Conservation (phyloP, 2,888 invertebrate species). For the Linyphia triangularis region DNA sequence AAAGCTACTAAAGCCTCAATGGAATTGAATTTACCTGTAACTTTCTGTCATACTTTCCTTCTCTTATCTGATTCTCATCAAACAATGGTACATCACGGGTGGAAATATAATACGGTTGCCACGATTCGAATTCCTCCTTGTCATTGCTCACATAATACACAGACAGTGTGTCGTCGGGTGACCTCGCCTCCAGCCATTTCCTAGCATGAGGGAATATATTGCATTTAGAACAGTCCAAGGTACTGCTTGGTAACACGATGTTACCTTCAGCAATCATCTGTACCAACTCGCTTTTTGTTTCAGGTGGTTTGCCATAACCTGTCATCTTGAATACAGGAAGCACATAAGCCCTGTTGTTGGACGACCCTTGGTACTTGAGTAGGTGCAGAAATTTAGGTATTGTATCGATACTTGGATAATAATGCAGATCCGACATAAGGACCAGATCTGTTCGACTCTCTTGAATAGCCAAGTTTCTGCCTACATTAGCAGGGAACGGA, state of each 20-base stretch:
- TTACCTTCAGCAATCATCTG: conserved; percentile 53
- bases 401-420: conserved; percentile 76
- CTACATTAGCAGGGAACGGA: conserved; percentile 77
- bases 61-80: conserved; percentile 77
- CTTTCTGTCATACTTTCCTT: conserved; percentile 77
- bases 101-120: conserved; percentile 77
- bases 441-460: conserved; percentile 74
- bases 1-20: not conserved
- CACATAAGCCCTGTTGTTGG: conserved; percentile 44
- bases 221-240: conserved; percentile 48
- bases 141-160: conserved; percentile 61
- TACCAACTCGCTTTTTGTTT: conserved; percentile 57
- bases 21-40: conserved; percentile 75
- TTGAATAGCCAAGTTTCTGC: conserved; percentile 76
- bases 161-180: conserved; percentile 38
- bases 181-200: conserved; percentile 58
- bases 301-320: conserved; percentile 55
- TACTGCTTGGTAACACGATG: conserved; percentile 44
- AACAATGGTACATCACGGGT: conserved; percentile 75
- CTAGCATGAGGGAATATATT: conserved; percentile 60
- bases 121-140: conserved; percentile 69
- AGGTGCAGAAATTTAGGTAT: conserved; percentile 73
- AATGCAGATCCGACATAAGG: conserved; percentile 76
- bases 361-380: conserved; percentile 34
- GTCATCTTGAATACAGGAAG: conserved; percentile 56